These are phyloP conservation scores for Aphodius sticticus DNA, from an alignment of 2,888 invertebrate species.

Conservation along the genomic window DNA sequence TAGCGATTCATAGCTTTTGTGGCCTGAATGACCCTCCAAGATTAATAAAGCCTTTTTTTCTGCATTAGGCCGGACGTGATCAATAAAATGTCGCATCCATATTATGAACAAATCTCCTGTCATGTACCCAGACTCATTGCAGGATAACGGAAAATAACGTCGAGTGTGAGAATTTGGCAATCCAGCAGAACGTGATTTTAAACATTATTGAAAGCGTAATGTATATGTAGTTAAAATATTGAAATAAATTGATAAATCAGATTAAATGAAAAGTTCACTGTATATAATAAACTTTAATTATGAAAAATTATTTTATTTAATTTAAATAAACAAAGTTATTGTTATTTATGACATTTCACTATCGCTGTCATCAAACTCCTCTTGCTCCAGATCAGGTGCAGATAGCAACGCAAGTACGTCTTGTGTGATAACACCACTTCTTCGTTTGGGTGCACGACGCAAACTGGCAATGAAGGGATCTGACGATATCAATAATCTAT, in stretches of 20 bases:
- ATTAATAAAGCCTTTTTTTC: constrained; percentile 9
- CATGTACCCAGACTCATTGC: constrained; percentile 16
- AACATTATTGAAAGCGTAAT: neutral
- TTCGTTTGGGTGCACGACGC: neutral
- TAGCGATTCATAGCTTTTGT: constrained; percentile 15
- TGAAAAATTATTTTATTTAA: neutral
- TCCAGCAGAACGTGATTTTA: constrained; percentile 6
- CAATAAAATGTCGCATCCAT: constrained; percentile 15
- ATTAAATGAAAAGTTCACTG: neutral
- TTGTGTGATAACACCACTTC: neutral
- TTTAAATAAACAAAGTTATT: neutral
- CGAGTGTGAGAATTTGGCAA: constrained; percentile 9
- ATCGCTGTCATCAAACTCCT: neutral
- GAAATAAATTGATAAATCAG: constrained; percentile 7
- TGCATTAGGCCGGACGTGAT: constrained; percentile 8
- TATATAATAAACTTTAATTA: neutral
- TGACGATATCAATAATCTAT: neutral
- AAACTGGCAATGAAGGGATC: neutral
- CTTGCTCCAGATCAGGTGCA: neutral
- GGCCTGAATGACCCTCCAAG: neutral
- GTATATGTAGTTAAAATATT: neutral
- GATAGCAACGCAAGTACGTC: neutral
- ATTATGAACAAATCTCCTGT: constrained; percentile 9
- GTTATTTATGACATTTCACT: neutral
- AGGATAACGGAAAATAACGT: neutral